Evolutionary conservation across 2,888 invertebrate genomes (phyloP), one percentile per base, ranked within the genome.

Genomic region (Sarcophaga subvicina): DNA sequence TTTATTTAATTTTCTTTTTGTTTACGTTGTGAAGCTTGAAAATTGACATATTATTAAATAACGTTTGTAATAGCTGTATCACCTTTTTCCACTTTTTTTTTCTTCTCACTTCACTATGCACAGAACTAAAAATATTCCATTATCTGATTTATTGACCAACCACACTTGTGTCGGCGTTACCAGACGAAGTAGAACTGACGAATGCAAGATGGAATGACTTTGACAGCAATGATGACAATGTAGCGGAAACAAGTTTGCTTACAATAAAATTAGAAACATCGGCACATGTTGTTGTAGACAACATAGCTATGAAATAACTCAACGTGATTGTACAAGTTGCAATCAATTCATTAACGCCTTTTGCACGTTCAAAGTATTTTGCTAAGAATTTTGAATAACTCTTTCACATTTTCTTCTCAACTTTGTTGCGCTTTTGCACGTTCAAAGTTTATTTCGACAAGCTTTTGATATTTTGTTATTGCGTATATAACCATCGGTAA

Each of bases 41-140:
- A 84, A 87, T 83, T 87, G 81, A 81, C 86, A 87, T 86, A 80
- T 86, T 86, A 77, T 67, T 73, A 66, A 81, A 64, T 64, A 62
- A 76, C 75, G 60, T 37, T 54, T 85, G 8, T 59, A 70, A 70
- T 75, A 75, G 76, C 71, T 78, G 59, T 64, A 81, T 62, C 75
- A 84, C 69, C 69, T 83, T 79, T 66, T 81, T 66, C 22, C 20
- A 78, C 67, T 71, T 77, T 78, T 82, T 81, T 78, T 71, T 59
- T 64, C 37, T 71, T 66, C 63, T 64, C 82, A 85, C 82, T 82
- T 76, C 69, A 64, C 85, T 62, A 77, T 80, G 75, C 67, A 72
- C 69, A 72, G 76, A 80, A 85, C 83, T 80, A 77, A 83, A 83
- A 83, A 86, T 72, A 83, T 80, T 80, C 83, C 81, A 76, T 86